A percentile compares a stretch with the other conserved stretches of the same genome.
Evolutionary conservation across 2,888 invertebrate genomes (phyloP).

Genomic region (Tinea trinotella): DNA sequence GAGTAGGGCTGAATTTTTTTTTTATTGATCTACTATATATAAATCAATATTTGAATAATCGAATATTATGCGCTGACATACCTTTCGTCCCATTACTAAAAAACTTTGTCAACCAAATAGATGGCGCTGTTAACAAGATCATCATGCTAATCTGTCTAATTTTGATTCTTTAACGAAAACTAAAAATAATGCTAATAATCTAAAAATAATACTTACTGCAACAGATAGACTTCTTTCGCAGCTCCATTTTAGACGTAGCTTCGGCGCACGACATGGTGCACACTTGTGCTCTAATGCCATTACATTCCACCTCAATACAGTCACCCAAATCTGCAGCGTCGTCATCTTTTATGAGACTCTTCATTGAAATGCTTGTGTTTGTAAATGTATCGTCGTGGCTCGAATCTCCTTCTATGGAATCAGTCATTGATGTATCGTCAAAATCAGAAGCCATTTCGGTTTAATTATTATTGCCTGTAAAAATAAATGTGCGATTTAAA

Average conservation of each 20-base stretch:
- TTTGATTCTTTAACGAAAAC: no score
- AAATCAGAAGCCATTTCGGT: constrained; percentile 10
- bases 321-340: constrained; percentile 24
- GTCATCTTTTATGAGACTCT: constrained; percentile 32
- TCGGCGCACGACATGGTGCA: constrained; percentile 7
- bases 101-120: no score
- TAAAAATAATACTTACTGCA: constrained; percentile 36
- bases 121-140: no score
- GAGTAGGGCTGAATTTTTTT: no score
- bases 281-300: constrained; percentile 17
- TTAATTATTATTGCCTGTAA: no score
- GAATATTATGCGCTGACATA: no score
- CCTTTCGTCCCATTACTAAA: no score
- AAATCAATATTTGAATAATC: no score
- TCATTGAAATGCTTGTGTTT: constrained; percentile 33
- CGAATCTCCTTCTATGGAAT: background rate
- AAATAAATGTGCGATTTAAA: no score
- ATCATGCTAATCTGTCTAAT: no score
- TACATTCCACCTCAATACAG: constrained; percentile 29
- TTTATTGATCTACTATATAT: no score
- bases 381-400: constrained; percentile 18
- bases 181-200: no score
- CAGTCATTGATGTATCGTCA: background rate
- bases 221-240: constrained; percentile 26
- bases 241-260: constrained; percentile 22